phyloP scores from a whole-genome alignment of 1,140 invertebrate genomes.

The Monochamus saltuarius region DNA sequence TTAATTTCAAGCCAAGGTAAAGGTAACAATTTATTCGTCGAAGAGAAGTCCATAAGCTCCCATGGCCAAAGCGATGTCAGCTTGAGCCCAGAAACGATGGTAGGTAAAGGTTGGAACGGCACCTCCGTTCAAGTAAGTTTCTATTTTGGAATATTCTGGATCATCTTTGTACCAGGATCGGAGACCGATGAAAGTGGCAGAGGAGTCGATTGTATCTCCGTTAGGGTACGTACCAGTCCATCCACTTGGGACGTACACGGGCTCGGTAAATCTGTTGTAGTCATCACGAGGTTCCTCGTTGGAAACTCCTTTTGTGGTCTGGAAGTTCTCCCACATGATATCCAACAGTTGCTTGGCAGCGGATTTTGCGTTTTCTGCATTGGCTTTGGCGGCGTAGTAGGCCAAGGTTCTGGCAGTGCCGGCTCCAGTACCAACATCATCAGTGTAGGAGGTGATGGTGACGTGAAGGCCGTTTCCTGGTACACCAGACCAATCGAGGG shows the following conservation, averaged over 20 bases:
- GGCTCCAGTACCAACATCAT: neutral
- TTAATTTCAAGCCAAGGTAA: too few species aligned
- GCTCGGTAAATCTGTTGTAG: constrained; percentile 22
- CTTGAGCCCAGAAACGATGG: constrained; percentile 29
- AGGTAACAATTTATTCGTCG: constrained; percentile 17
- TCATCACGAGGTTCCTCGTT: constrained; percentile 1
- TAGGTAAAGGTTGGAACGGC: constrained; percentile 20
- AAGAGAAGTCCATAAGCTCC: constrained; percentile 25
- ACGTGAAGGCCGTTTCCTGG: constrained; percentile 1
- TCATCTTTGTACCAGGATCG: constrained; percentile 31
- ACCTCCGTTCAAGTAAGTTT: constrained; percentile 24
- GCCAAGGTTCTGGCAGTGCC: constrained; percentile 8
- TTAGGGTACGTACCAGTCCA: constrained; percentile 31
- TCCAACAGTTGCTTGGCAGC: constrained; percentile 3
- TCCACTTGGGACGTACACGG: constrained; percentile 28
- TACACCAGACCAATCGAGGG: neutral
- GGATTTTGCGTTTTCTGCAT: constrained; percentile 1
- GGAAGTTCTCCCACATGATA: constrained; percentile 4
- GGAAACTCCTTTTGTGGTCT: constrained; percentile 1
- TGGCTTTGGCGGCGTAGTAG: constrained; percentile 13
- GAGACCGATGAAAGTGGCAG: constrained; percentile 25
- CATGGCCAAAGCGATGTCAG: constrained; percentile 27
- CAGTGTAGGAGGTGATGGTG: neutral
- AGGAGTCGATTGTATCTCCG: constrained; percentile 27
- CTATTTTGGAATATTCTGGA: constrained; percentile 23